A percentile compares a stretch with the other conserved stretches of the same genome.
Evolutionary conservation across 2,113 vertebrate species (phyloP).

Genomic region (Corythoichthys haematopterus): DNA sequence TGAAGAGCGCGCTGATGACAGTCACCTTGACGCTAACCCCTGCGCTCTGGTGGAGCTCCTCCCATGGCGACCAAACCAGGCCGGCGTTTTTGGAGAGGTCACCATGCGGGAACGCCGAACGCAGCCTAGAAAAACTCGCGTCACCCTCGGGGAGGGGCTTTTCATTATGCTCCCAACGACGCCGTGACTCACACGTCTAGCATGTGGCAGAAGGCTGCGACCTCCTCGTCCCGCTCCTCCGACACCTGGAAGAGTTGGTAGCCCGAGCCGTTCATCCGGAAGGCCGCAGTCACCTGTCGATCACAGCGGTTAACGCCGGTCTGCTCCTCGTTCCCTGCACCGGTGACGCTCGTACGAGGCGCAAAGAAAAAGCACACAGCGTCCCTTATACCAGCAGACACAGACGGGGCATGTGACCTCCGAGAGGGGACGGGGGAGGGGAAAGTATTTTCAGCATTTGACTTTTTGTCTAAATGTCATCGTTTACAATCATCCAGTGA

Average conservation of each 20-base stretch:
- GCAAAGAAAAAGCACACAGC: too few relatives aligned
- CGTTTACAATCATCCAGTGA: too few relatives aligned
- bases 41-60: conserved; percentile 80
- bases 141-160: not conserved
- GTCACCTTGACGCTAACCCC: conserved; percentile 87
- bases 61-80: conserved; percentile 80
- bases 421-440: too few relatives aligned
- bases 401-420: too few relatives aligned
- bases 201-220: conserved; percentile 95
- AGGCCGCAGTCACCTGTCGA: conserved; percentile 67
- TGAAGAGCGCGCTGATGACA: conserved; percentile 76
- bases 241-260: conserved; percentile 93
- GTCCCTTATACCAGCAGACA: too few relatives aligned
- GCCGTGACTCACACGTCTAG: conserved; percentile 84
- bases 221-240: conserved; percentile 92
- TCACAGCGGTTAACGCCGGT: conserved; percentile 1
- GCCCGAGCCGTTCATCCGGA: conserved; percentile 70
- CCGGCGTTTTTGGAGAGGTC: conserved; percentile 75
- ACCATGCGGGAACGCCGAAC: conserved; percentile 68
- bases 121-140: conserved; percentile 67
- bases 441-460: too few relatives aligned
- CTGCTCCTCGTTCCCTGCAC: too few relatives aligned
- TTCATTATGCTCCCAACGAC: too few relatives aligned
- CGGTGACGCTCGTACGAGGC: too few relatives aligned
- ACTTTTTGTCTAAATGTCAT: too few relatives aligned